These are phyloP conservation scores for Anticlea derivata DNA, from an alignment of 2,888 invertebrate genomes.

Conservation along the genomic window DNA sequence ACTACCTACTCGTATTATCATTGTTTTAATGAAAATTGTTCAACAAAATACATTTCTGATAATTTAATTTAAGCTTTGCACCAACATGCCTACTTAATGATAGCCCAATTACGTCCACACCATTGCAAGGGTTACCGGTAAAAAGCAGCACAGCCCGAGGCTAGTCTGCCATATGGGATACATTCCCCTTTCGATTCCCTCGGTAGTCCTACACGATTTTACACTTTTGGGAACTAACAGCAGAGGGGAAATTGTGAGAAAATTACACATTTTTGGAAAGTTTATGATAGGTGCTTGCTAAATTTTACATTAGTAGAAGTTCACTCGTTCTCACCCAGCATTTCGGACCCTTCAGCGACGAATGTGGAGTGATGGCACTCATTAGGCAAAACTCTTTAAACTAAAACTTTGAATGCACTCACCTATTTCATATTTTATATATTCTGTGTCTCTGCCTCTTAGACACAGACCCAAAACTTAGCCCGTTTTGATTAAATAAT, in stretches of 20 bases:
- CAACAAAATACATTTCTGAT: constrained; percentile 9
- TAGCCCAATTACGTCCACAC: constrained; percentile 56
- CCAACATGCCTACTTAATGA: constrained; percentile 41
- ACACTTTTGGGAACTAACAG: constrained; percentile 65
- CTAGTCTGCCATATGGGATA: constrained; percentile 60
- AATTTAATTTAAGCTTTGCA: constrained; percentile 36
- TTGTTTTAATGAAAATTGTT: background rate
- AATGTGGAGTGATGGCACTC: constrained; percentile 12
- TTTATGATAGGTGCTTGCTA: constrained; percentile 49
- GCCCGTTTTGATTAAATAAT: too few relatives aligned
- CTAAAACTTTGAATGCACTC: background rate
- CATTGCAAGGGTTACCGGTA: constrained; percentile 51
- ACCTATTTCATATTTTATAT: too few relatives aligned
- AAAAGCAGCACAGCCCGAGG: constrained; percentile 60
- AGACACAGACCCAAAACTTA: too few relatives aligned
- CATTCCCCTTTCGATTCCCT: constrained; percentile 57
- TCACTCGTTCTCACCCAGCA: constrained; percentile 2
- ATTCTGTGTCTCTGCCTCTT: too few relatives aligned
- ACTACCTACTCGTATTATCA: too few relatives aligned
- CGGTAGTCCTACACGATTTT: constrained; percentile 70
- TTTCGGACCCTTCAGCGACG: constrained; percentile 8
- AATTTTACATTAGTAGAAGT: constrained; percentile 40
- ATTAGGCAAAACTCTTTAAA: too few relatives aligned
- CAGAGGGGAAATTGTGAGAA: constrained; percentile 47
- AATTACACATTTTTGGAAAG: constrained; percentile 44